These are phyloP conservation scores for Anoplopoma fimbria DNA, from an alignment of 2,113 vertebrate genomes.

Conservation along the genomic window DNA sequence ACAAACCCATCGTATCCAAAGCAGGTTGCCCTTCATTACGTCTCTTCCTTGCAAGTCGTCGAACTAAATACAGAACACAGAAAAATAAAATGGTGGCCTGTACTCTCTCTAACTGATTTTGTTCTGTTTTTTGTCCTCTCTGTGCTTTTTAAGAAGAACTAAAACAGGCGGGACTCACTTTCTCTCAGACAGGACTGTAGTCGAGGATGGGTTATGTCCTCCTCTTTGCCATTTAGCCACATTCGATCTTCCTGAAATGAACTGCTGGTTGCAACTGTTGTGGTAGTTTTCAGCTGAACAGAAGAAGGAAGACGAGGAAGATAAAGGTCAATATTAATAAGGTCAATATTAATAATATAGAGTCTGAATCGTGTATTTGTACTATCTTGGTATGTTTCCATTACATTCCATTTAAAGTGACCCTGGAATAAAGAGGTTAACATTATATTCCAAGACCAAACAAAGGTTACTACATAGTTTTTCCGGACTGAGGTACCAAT, in stretches of 20 bases:
- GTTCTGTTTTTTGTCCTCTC: not conserved
- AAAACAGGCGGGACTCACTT: constrained; percentile 80
- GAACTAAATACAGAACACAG: constrained; percentile 81
- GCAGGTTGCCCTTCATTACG: constrained; percentile 64
- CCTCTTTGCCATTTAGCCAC: constrained; percentile 94
- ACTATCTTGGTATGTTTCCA: not conserved
- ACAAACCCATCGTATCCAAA: constrained; percentile 64
- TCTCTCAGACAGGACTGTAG: constrained; percentile 93
- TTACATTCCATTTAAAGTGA: not conserved
- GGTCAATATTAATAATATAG: no score
- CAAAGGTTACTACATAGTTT: not conserved
- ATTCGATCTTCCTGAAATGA: constrained; percentile 90
- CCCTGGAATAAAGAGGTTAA: not conserved
- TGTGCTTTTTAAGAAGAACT: not conserved
- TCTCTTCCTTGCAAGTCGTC: constrained; percentile 89
- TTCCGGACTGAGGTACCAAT: not conserved
- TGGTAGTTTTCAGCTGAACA: constrained; percentile 92
- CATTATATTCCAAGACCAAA: not conserved
- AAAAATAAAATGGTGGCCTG: not conserved
- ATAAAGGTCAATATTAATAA: no score
- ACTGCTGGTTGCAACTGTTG: constrained; percentile 88
- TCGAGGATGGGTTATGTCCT: constrained; percentile 87
- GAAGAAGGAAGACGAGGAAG: not conserved
- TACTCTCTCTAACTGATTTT: not conserved
- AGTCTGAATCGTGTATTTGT: not conserved